Conservation (phyloP, 2,113 vertebrate genomes). For the Piaya cayana region DNA sequence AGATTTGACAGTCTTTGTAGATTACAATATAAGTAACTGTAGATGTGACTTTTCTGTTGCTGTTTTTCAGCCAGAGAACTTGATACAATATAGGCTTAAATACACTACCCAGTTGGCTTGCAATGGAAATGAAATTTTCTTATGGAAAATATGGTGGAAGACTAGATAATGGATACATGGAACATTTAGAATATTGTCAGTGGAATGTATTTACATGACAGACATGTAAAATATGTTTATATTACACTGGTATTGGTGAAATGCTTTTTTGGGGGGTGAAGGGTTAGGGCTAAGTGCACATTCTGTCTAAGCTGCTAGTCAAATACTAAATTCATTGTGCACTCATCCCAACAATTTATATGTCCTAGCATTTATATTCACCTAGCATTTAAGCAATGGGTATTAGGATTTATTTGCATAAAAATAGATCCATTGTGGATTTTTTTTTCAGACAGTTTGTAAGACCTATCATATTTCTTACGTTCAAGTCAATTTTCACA, state of each 20-base stretch:
- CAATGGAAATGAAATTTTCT: background rate
- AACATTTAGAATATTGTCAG: background rate
- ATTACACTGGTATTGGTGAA: background rate
- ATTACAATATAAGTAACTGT: background rate
- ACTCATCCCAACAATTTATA: background rate
- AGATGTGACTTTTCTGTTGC: background rate
- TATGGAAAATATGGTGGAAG: background rate
- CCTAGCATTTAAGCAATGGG: background rate
- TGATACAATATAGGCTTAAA: background rate
- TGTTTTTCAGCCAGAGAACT: background rate
- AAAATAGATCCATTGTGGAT: background rate
- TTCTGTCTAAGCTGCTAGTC: background rate
- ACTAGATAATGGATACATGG: background rate
- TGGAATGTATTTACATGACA: background rate
- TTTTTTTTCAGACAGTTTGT: background rate
- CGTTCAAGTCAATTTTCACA: background rate
- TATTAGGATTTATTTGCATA: background rate
- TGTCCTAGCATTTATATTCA: background rate
- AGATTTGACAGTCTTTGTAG: background rate
- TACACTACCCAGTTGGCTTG: background rate
- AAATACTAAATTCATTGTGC: background rate
- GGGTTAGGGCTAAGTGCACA: background rate
- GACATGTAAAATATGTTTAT: background rate
- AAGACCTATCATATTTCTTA: background rate
- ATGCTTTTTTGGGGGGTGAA: background rate